phyloP scores from a whole-genome alignment of 2,113 vertebrate genomes.

The Rhinichthys klamathensis region DNA sequence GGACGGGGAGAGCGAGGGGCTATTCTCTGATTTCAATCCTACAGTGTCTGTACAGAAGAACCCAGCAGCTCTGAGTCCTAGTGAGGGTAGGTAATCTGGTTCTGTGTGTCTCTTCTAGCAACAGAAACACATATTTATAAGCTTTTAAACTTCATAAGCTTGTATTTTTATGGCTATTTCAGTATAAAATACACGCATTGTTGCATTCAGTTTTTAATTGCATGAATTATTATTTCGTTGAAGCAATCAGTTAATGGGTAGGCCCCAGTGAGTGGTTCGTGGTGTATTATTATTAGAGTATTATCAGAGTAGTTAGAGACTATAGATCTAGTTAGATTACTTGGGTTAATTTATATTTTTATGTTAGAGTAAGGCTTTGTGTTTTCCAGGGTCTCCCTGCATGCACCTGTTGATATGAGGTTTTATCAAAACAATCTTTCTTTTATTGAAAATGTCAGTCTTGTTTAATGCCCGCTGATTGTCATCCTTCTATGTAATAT shows the following conservation, averaged over 20 bases:
- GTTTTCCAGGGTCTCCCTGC: not conserved
- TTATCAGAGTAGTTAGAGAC: not conserved
- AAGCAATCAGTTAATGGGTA: not conserved
- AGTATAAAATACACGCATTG: too few species aligned
- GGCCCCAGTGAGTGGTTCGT: not conserved
- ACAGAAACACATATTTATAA: not conserved
- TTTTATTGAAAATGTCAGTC: not conserved
- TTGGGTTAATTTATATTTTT: not conserved
- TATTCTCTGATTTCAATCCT: constrained; percentile 64
- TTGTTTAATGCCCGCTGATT: not conserved
- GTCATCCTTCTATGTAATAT: not conserved
- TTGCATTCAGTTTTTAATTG: not conserved
- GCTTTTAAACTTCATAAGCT: too few species aligned
- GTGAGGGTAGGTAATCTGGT: constrained; percentile 71
- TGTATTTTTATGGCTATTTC: too few species aligned
- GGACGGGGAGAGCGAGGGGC: constrained; percentile 38
- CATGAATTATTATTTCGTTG: not conserved
- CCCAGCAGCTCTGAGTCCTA: constrained; percentile 68
- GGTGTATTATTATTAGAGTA: not conserved
- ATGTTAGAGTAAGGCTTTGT: not conserved
- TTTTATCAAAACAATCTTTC: not conserved
- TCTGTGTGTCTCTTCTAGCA: constrained; percentile 26
- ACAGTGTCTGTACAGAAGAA: constrained; percentile 62
- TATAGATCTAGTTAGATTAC: not conserved
- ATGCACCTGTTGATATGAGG: constrained; percentile 13